Percentiles rank a stretch among this genome's conserved stretches.
Conservation (phyloP, 2,797 vertebrate species). For the Melanotaenia nigrans region DNA sequence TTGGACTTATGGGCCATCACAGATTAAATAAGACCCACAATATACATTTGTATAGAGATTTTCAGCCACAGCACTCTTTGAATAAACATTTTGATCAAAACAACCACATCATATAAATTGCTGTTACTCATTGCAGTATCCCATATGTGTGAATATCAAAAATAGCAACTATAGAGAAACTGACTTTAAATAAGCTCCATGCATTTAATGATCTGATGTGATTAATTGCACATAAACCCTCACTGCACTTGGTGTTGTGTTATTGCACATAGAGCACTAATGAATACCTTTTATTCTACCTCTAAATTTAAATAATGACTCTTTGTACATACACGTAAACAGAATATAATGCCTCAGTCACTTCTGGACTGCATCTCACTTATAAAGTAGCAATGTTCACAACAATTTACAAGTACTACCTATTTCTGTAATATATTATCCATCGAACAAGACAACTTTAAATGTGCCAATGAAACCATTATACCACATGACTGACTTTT, state of each 20-base stretch:
- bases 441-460: conserved; percentile 32
- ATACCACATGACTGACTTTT: conserved; percentile 16
- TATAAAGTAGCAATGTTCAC: conserved; percentile 24
- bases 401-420: conserved; percentile 31
- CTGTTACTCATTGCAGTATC: not conserved
- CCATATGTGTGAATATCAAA: conserved; percentile 48
- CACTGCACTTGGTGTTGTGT: conserved; percentile 39
- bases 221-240: conserved; percentile 65
- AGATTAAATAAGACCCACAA: conserved; percentile 11
- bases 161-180: conserved; percentile 44
- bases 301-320: conserved; percentile 49
- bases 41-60: conserved; percentile 12
- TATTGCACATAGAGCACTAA: conserved; percentile 65
- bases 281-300: conserved; percentile 33
- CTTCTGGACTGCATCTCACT: conserved; percentile 40
- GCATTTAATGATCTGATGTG: conserved; percentile 39
- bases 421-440: conserved; percentile 61
- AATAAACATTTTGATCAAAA: conserved; percentile 20
- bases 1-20: conserved; percentile 15
- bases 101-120: conserved; percentile 37
- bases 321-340: conserved; percentile 26
- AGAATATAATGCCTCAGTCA: conserved; percentile 65
- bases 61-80: conserved; percentile 1
- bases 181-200: conserved; percentile 29
- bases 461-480: conserved; percentile 51